phyloP scores from a whole-genome alignment of 2,113 vertebrate genomes.

The Eublepharis macularius region DNA sequence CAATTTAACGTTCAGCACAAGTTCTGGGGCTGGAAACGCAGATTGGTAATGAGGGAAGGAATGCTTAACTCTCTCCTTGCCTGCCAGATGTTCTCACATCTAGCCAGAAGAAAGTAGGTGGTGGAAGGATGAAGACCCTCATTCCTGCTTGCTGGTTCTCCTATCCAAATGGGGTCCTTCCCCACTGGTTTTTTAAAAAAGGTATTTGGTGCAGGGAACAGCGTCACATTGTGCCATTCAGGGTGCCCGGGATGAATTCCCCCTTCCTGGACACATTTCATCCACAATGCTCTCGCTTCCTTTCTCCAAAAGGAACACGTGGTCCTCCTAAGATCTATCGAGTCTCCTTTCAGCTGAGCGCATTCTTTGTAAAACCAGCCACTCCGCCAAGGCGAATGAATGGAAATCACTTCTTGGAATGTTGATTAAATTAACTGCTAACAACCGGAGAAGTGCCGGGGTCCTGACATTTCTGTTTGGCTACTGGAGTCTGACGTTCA shows the following conservation, averaged over 20 bases:
- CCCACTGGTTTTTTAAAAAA: too few species aligned
- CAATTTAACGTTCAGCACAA: too few species aligned
- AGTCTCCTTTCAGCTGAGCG: conserved; percentile 12
- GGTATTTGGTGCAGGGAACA: too few species aligned
- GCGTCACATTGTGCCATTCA: too few species aligned
- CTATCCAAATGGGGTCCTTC: too few species aligned
- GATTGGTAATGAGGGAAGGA: not conserved
- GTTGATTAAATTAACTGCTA: conserved; percentile 70
- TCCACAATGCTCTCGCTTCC: not conserved
- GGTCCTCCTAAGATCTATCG: conserved; percentile 30
- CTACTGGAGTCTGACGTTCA: conserved; percentile 62
- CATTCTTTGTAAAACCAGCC: conserved; percentile 58
- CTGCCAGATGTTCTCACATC: too few species aligned
- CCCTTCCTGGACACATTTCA: not conserved
- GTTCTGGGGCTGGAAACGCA: too few species aligned
- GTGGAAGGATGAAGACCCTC: too few species aligned
- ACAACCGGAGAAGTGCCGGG: conserved; percentile 50
- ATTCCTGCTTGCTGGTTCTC: too few species aligned
- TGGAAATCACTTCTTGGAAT: conserved; percentile 51
- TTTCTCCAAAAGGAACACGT: not conserved
- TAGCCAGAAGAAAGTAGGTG: too few species aligned
- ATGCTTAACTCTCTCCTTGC: not conserved
- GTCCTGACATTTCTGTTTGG: conserved; percentile 67
- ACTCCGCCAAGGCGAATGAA: conserved; percentile 56
- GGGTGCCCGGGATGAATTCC: not conserved